Conservation (phyloP, 2,113 vertebrate genomes). For the Chelonoidis abingdonii region DNA sequence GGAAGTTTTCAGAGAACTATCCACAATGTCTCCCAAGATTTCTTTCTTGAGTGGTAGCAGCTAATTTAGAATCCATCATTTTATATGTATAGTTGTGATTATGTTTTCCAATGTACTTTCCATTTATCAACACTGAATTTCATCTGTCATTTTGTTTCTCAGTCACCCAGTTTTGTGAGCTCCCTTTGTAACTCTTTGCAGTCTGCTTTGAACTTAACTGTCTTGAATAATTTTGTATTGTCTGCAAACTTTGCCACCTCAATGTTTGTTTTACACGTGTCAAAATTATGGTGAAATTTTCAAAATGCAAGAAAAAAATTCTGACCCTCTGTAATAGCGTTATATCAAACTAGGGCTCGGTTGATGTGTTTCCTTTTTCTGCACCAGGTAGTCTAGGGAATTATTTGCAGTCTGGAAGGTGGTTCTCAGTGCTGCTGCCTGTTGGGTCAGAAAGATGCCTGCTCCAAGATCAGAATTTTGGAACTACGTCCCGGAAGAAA, state of each 20-base stretch:
- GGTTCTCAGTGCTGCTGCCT: neutral
- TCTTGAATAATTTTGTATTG: neutral
- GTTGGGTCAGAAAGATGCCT: neutral
- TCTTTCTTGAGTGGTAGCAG: neutral
- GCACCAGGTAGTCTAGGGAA: neutral
- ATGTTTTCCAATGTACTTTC: neutral
- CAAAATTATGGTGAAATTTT: neutral
- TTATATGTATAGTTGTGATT: neutral
- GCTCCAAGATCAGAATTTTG: neutral
- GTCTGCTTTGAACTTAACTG: neutral
- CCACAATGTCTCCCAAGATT: neutral
- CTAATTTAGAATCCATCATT: neutral
- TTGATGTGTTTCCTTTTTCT: neutral
- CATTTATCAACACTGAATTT: neutral
- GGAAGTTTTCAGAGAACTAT: neutral
- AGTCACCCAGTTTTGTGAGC: neutral
- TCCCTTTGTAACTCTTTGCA: neutral
- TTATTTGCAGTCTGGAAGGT: neutral
- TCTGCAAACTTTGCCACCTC: neutral
- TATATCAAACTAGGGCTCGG: neutral
- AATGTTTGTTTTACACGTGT: neutral
- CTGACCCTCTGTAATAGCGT: neutral
- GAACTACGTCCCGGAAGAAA: slow-evolving; percentile 48
- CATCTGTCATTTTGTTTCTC: neutral
- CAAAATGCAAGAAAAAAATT: neutral